phyloP scores from a whole-genome alignment of 2,888 invertebrate species.

The Bombylius discolor region DNA sequence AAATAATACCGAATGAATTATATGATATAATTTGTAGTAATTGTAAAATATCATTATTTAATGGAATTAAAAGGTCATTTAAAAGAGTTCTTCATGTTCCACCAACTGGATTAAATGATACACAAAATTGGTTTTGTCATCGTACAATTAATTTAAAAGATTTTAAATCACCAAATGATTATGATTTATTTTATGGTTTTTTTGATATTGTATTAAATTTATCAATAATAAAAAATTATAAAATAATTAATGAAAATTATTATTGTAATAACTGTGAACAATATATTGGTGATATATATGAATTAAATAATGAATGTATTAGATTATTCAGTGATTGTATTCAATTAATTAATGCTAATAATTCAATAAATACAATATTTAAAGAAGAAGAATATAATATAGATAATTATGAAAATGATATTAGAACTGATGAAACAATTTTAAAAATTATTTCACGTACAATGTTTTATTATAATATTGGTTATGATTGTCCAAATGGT shows the following conservation, averaged over 20 bases:
- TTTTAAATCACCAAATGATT: slow-evolving; percentile 4
- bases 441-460: too few species aligned
- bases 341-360: background rate
- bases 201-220: slow-evolving; percentile 13
- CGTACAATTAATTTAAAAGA: background rate
- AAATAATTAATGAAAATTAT: slow-evolving; percentile 5
- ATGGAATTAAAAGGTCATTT: slow-evolving; percentile 2
- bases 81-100: slow-evolving; percentile 12
- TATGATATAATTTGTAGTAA: slow-evolving; percentile 9
- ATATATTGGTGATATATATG: slow-evolving; percentile 9
- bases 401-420: background rate
- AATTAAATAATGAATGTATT: slow-evolving; percentile 2
- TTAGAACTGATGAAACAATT: too few species aligned
- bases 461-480: background rate
- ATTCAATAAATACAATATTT: too few species aligned
- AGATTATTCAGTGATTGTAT: slow-evolving; percentile 10
- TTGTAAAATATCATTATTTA: slow-evolving; percentile 7
- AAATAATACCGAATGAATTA: background rate
- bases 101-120: slow-evolving; percentile 14
- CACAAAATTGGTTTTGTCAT: slow-evolving; percentile 17
- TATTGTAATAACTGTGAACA: slow-evolving; percentile 14
- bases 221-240: slow-evolving; percentile 3
- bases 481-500: background rate
- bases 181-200: slow-evolving; percentile 14
- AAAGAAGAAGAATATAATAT: background rate